Evolutionary conservation across 1,140 invertebrate genomes (phyloP).

Genomic region (Habropoda laboriosa): DNA sequence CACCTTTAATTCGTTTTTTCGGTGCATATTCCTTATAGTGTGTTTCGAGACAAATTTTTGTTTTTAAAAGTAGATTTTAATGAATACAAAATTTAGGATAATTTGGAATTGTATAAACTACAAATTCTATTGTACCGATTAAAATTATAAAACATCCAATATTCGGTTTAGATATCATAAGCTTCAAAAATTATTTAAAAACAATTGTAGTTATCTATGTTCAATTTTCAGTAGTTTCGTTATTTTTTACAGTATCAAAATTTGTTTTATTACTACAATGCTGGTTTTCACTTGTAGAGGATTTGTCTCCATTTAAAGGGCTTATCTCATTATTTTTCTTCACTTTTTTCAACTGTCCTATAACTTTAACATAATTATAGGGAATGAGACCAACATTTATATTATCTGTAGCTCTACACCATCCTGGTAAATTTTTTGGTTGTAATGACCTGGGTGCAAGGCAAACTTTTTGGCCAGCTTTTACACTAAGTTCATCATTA

Average conservation of each 20-base stretch:
- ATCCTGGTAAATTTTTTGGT: constrained; percentile 87
- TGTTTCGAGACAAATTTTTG: background rate
- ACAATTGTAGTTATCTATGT: background rate
- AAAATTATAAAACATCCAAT: constrained; percentile 1
- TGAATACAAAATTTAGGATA: background rate
- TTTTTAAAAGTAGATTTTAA: background rate
- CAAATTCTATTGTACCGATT: background rate
- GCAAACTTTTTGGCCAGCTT: constrained; percentile 88
- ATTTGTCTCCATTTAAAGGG: background rate
- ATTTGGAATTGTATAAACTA: background rate
- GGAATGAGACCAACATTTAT: constrained; percentile 89
- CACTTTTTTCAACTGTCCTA: constrained; percentile 72
- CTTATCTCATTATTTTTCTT: background rate
- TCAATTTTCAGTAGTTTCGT: background rate
- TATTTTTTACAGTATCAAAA: background rate
- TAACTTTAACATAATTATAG: constrained; percentile 87
- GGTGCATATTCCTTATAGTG: background rate
- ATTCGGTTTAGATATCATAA: background rate
- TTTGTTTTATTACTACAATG: background rate
- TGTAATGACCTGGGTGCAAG: constrained; percentile 93
- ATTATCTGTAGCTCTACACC: constrained; percentile 88
- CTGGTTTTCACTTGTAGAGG: background rate
- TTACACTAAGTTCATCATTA: constrained; percentile 90
- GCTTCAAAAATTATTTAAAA: background rate
- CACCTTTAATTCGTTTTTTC: background rate